Percentiles rank a stretch among this genome's conserved stretches.
phyloP scores from a whole-genome alignment of 2,797 vertebrate species.

The Spinibarbus caldwelli region DNA sequence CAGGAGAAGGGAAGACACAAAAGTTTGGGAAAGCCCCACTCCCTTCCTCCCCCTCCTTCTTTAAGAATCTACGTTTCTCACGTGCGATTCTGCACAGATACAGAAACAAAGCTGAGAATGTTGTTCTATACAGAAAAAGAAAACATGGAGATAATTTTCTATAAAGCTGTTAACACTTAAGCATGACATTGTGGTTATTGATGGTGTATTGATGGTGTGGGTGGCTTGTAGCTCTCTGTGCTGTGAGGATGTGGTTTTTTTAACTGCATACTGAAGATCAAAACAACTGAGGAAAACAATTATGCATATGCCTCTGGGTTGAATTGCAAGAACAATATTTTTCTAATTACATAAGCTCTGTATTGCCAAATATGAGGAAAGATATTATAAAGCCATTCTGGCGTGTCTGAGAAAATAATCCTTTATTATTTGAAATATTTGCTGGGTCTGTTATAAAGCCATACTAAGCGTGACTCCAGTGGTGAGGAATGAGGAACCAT shows the following conservation, averaged over 20 bases:
- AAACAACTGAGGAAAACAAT: conserved; percentile 23
- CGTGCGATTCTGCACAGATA: conserved; percentile 21
- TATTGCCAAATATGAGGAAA: conserved; percentile 31
- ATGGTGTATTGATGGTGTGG: not conserved
- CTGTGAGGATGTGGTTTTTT: conserved; percentile 31
- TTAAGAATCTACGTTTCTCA: conserved; percentile 29
- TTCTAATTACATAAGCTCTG: conserved; percentile 29
- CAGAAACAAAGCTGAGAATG: not conserved
- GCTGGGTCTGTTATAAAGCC: conserved; percentile 48
- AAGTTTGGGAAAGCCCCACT: conserved; percentile 59
- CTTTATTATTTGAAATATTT: conserved; percentile 56
- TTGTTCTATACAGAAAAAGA: not conserved
- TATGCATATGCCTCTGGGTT: conserved; percentile 19
- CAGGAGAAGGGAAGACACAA: conserved; percentile 53
- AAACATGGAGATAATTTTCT: conserved; percentile 2
- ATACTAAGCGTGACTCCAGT: conserved; percentile 64
- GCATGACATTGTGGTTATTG: not conserved
- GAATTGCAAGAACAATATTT: conserved; percentile 28
- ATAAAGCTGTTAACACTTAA: conserved; percentile 28
- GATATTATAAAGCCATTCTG: conserved; percentile 36
- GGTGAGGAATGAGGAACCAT: conserved; percentile 71
- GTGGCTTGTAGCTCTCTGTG: not conserved
- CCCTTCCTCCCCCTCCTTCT: conserved; percentile 58
- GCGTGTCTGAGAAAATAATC: conserved; percentile 48
- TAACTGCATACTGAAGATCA: conserved; percentile 2